Evolutionary conservation across 2,888 invertebrate genomes (phyloP).

Genomic region (Caenorhabditis imperialis): DNA sequence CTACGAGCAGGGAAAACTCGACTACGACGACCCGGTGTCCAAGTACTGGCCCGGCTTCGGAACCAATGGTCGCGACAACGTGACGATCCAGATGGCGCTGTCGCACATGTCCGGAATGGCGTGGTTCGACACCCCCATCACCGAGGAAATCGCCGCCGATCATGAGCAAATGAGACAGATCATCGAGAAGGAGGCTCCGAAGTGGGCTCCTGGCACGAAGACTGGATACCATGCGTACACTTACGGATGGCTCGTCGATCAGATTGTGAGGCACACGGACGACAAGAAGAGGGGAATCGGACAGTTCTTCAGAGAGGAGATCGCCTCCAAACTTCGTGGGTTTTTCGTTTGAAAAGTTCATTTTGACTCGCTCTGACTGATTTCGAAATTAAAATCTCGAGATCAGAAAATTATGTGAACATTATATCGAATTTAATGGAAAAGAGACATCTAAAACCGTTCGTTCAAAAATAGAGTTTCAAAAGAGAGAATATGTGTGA

Average conservation of each 20-base stretch:
- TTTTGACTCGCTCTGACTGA: not conserved
- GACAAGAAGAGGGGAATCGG: conserved; percentile 56
- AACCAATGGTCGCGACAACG: conserved; percentile 65
- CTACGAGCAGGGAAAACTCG: conserved; percentile 51
- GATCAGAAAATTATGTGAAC: too few relatives aligned
- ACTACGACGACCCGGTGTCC: conserved; percentile 66
- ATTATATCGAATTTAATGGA: too few relatives aligned
- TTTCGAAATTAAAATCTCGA: too few relatives aligned
- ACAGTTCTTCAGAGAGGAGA: conserved; percentile 54
- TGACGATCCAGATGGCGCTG: conserved; percentile 67
- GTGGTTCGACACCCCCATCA: conserved; percentile 64
- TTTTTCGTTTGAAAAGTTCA: not conserved
- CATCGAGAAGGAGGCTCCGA: conserved; percentile 62
- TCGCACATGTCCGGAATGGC: conserved; percentile 68
- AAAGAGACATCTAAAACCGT: too few relatives aligned
- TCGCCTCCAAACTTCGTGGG: conserved; percentile 44
- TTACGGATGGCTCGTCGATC: conserved; percentile 64
- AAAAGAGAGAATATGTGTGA: conserved; percentile 5
- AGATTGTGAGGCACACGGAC: conserved; percentile 59
- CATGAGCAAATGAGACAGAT: conserved; percentile 58
- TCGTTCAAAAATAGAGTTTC: too few relatives aligned
- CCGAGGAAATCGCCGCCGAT: conserved; percentile 61
- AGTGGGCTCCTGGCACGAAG: conserved; percentile 67
- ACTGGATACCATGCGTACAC: conserved; percentile 63
- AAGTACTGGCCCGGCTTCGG: conserved; percentile 71